Conservation (phyloP, 2,888 invertebrate genomes). For the Axea sp. region DNA sequence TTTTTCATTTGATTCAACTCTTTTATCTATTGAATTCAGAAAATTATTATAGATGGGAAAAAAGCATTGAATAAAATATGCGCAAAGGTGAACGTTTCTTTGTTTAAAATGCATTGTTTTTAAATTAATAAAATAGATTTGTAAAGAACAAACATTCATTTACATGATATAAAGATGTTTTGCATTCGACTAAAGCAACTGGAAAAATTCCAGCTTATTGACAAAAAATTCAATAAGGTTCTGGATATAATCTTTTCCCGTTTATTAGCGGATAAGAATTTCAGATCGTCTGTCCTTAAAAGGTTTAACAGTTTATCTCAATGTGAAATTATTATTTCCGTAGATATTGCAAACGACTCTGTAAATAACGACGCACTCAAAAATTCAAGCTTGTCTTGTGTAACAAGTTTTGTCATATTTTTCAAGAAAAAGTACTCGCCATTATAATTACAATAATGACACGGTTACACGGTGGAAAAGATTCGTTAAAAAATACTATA, state of each 20-base stretch:
- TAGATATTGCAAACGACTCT: too few relatives aligned
- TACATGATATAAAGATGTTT: conserved; percentile 2
- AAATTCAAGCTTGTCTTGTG: too few relatives aligned
- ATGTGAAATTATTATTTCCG: too few relatives aligned
- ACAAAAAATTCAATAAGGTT: neutral
- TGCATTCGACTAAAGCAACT: conserved; percentile 7
- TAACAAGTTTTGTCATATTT: too few relatives aligned
- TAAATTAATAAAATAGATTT: conserved; percentile 10
- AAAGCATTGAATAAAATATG: conserved; percentile 2
- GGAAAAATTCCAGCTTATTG: conserved; percentile 1
- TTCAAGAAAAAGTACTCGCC: too few relatives aligned
- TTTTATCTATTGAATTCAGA: neutral
- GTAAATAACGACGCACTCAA: too few relatives aligned
- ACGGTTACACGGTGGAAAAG: too few relatives aligned
- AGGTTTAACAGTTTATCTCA: conserved; percentile 9
- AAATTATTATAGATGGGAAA: neutral
- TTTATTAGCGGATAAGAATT: neutral
- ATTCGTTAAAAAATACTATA: too few relatives aligned
- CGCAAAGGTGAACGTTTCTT: conserved; percentile 5
- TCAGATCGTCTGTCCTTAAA: neutral
- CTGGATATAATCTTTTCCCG: neutral
- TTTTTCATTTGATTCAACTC: neutral
- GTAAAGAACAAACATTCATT: conserved; percentile 6
- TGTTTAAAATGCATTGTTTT: conserved; percentile 15
- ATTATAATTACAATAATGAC: too few relatives aligned